Evolutionary conservation across 2,888 invertebrate species (phyloP), one percentile per base, ranked within the genome.

Genomic region (Rhodophaea formosa): DNA sequence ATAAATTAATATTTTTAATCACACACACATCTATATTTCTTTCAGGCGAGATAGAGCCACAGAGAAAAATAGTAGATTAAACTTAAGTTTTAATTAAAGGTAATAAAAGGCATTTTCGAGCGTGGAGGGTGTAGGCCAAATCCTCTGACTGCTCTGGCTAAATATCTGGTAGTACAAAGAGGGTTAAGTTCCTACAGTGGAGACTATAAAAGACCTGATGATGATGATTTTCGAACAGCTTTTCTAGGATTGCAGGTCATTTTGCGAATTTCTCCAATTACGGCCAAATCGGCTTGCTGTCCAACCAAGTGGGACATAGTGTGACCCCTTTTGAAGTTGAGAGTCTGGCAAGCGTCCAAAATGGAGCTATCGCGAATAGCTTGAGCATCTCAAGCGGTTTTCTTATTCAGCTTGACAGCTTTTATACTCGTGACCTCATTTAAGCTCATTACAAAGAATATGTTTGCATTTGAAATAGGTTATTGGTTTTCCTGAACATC

Each of bases 401-500:
- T 10, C 32, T 16, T 54, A 32, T 44, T 1, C 45, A 32, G 45
- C 45, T 54, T 14, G 45, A 45, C 30, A 44, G 30, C 32, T 32
- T 51, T 39, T 39, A 35, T 51, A 17, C 35, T 51, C 39, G 35
- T 51, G 51, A 51, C 51, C 51, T 35, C 51, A n/a, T 51, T 51
- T 35, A 16, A n/a, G n/a, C 3, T 10, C n/a, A 17, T 39, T n/a
- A 51, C 16, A 51, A 51, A 8, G 10, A 51, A 49, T 15, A 7
- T 10, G 32, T 32, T 49, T 49, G 30, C 29, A 7, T 47, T 47
- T 30, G 3, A 23, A 49, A 35, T 35, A 10, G 35, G 8, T 35
- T 49, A 32, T 15, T 15, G 23, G 14, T 49, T 32, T 49, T 32
- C 32, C 32, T 47, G 29, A 29, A 35, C 8, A 8, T 12, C 35